These are phyloP conservation scores for Eristalinus aeneus DNA, from an alignment of 2,888 invertebrate species.

Conservation along the genomic window DNA sequence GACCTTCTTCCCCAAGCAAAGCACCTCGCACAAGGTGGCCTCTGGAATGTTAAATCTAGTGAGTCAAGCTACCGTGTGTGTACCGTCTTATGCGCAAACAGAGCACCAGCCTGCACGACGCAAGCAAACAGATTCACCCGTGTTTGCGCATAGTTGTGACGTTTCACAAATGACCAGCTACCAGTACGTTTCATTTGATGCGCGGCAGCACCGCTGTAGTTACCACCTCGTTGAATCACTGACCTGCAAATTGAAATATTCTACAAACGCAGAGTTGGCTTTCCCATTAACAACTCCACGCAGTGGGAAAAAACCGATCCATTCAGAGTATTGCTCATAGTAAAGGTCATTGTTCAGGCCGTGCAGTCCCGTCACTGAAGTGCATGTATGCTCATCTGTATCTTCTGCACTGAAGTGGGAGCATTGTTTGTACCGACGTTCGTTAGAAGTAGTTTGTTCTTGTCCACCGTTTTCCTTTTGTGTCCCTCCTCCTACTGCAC, in stretches of 20 bases:
- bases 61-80: background rate
- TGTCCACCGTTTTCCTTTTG: background rate
- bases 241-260: constrained; percentile 8
- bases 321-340: background rate
- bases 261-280: background rate
- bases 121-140: background rate
- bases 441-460: constrained; percentile 12
- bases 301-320: background rate
- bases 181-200: background rate
- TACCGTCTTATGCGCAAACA: background rate
- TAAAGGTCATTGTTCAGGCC: constrained; percentile 28
- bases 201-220: background rate
- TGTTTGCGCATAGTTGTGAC: background rate
- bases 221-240: background rate
- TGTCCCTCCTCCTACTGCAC: background rate
- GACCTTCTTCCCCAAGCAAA: background rate
- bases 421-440: constrained; percentile 8
- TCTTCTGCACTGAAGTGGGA: constrained; percentile 29
- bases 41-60: background rate
- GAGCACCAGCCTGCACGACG: background rate
- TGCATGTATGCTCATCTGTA: background rate
- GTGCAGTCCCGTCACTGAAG: constrained; percentile 1
- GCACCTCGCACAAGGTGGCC: background rate
- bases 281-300: background rate
- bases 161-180: background rate